phyloP scores from a whole-genome alignment of 1,140 invertebrate genomes.

The Dendrolimus kikuchii region DNA sequence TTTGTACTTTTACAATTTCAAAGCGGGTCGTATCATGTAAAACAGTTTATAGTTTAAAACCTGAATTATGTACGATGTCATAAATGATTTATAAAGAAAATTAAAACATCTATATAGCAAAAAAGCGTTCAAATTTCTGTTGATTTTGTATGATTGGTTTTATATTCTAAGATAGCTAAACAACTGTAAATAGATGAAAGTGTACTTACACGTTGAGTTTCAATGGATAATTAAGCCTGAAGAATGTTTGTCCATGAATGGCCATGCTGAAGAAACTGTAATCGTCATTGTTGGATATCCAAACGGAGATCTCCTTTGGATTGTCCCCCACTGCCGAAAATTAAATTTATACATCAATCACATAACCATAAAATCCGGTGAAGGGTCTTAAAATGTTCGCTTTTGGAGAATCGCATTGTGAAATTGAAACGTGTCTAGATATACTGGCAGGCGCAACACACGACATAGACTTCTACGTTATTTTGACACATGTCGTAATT shows the following conservation, averaged over 20 bases:
- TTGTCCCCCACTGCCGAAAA: constrained; percentile 76
- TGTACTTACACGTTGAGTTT: constrained; percentile 77
- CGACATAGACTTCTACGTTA: no score
- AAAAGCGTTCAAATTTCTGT: no score
- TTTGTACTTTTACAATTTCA: no score
- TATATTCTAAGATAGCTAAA: not conserved
- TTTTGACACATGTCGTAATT: no score
- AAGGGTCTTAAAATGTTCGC: constrained; percentile 82
- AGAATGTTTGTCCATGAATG: constrained; percentile 85
- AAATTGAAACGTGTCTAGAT: no score
- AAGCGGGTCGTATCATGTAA: no score
- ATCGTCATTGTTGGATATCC: constrained; percentile 84
- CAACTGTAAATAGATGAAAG: not conserved
- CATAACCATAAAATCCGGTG: constrained; percentile 86
- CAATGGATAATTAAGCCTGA: constrained; percentile 85
- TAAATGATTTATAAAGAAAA: no score
- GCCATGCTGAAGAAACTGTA: constrained; percentile 87
- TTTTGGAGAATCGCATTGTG: no score
- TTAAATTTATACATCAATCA: constrained; percentile 59
- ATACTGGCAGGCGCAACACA: no score
- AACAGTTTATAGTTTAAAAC: no score
- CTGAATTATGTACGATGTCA: no score
- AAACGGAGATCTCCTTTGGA: constrained; percentile 80
- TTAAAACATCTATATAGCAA: no score
- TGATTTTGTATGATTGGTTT: not conserved